Percentiles rank a stretch among this genome's conserved stretches.
phyloP scores from a whole-genome alignment of 2,797 vertebrate genomes.

The Enteromius treurensis region DNA sequence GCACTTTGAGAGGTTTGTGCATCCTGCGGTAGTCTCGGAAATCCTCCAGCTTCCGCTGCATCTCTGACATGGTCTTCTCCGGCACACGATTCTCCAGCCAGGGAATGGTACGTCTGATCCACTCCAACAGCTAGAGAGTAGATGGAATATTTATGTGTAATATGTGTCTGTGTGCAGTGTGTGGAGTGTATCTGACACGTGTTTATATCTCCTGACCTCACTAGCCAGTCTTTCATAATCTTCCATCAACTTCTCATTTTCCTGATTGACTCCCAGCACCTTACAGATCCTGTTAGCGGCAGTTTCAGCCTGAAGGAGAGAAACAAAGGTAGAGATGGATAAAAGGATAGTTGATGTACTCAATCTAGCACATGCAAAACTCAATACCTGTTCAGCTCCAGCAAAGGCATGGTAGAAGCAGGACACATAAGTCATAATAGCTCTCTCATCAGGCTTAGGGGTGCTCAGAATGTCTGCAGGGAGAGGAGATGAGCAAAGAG shows the following conservation, averaged over 20 bases:
- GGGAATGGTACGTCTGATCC: constrained; percentile 96
- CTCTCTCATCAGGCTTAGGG: constrained; percentile 97
- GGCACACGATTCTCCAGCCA: constrained; percentile 95
- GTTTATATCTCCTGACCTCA: constrained; percentile 81
- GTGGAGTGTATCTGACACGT: neutral
- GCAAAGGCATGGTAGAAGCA: constrained; percentile 99
- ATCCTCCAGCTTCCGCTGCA: constrained; percentile 96
- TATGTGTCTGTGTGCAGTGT: neutral
- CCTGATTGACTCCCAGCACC: constrained; percentile 97
- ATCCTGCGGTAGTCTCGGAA: constrained; percentile 95
- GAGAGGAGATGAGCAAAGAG: constrained; percentile 63
- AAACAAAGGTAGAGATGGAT: neutral
- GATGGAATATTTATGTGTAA: neutral
- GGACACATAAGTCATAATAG: constrained; percentile 99
- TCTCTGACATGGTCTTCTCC: constrained; percentile 93
- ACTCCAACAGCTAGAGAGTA: constrained; percentile 87
- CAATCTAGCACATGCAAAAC: constrained; percentile 10
- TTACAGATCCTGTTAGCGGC: constrained; percentile 99
- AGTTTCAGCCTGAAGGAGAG: constrained; percentile 88
- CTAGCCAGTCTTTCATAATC: constrained; percentile 97
- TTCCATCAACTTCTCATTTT: constrained; percentile 99
- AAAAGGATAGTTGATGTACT: neutral
- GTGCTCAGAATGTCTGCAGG: constrained; percentile 95
- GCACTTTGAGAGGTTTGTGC: constrained; percentile 96
- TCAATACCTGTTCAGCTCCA: constrained; percentile 95